phyloP scores from a whole-genome alignment of 2,888 invertebrate species.

The Polyploca ridens region DNA sequence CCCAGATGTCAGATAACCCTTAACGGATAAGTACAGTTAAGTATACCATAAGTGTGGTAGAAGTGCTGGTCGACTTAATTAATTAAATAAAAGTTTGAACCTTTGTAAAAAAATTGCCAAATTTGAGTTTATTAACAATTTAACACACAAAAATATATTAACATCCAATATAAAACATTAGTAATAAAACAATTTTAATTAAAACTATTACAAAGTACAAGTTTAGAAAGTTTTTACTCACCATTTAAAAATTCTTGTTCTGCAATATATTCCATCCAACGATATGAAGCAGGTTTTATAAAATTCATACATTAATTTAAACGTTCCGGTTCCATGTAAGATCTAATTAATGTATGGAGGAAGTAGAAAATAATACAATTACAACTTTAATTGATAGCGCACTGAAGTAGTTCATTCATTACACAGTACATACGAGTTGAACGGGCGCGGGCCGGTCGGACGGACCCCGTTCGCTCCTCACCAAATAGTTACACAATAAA shows the following conservation, averaged over 20 bases:
- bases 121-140: too few relatives aligned
- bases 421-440: constrained; percentile 46
- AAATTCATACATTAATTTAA: constrained; percentile 71
- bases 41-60: too few relatives aligned
- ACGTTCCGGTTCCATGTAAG: constrained; percentile 76
- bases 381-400: constrained; percentile 70
- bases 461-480: constrained; percentile 49
- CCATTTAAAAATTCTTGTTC: constrained; percentile 72
- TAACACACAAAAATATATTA: too few relatives aligned
- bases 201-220: constrained; percentile 19
- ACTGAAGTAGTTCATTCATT: constrained; percentile 63
- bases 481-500: constrained; percentile 52
- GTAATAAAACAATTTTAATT: not conserved
- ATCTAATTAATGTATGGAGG: constrained; percentile 74
- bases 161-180: constrained; percentile 4
- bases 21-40: not conserved
- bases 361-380: constrained; percentile 76
- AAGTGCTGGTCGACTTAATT: too few relatives aligned
- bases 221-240: constrained; percentile 54
- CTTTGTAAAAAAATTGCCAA: too few relatives aligned
- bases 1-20: not conserved
- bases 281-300: constrained; percentile 56
- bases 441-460: constrained; percentile 37
- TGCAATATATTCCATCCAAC: constrained; percentile 65
- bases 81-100: too few relatives aligned